These are phyloP conservation scores for Oscheius sp. DNA, from an alignment of 2,888 invertebrate species.

Conservation along the genomic window DNA sequence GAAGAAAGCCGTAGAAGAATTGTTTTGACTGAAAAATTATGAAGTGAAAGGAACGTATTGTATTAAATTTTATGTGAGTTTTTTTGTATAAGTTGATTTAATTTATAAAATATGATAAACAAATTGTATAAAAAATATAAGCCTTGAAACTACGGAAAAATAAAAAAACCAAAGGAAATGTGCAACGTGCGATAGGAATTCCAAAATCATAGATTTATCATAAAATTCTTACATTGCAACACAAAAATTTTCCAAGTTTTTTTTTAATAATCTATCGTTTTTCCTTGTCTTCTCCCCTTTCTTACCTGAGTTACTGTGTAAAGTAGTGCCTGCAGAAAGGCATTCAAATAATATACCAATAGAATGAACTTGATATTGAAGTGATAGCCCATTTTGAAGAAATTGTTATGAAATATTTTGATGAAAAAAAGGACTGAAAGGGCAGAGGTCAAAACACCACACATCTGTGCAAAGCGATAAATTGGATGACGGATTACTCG, in stretches of 20 bases:
- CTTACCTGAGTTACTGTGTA: constrained; percentile 21
- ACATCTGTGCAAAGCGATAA: constrained; percentile 21
- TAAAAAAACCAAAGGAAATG: too few species aligned
- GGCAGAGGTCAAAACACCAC: constrained; percentile 13
- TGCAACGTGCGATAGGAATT: too few species aligned
- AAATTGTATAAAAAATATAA: too few species aligned
- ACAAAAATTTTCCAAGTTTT: not conserved
- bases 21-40: constrained; percentile 18
- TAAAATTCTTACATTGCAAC: not conserved
- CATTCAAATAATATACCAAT: not conserved
- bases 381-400: constrained; percentile 19
- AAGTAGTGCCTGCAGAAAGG: not conserved
- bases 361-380: constrained; percentile 24
- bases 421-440: not conserved
- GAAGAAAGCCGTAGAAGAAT: constrained; percentile 3
- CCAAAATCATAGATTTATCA: too few species aligned
- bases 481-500: constrained; percentile 14
- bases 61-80: too few species aligned
- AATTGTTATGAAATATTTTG: constrained; percentile 5
- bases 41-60: too few species aligned
- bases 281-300: not conserved
- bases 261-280: too few species aligned
- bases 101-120: too few species aligned
- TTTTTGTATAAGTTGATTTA: too few species aligned
- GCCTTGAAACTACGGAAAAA: too few species aligned